A percentile compares a stretch with the other conserved stretches of the same genome.
Conservation (phyloP, 2,797 vertebrate species). For the Oreonectes daqikongensis region DNA sequence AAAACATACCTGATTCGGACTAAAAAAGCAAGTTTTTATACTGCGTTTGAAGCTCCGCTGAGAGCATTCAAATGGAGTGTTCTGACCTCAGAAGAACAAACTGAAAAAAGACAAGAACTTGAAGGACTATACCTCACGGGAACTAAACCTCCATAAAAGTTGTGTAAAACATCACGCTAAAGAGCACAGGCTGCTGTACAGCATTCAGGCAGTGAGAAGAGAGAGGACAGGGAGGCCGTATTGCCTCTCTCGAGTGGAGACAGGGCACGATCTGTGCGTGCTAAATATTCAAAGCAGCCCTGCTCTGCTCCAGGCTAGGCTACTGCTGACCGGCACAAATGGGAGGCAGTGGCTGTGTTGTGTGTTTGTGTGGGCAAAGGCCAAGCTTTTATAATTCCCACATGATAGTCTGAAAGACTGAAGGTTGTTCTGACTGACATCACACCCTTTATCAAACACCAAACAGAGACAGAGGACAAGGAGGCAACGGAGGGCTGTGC, state of each 20-base stretch:
- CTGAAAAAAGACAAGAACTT: conserved; percentile 31
- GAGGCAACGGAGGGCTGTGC: not conserved
- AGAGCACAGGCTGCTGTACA: conserved; percentile 31
- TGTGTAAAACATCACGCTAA: conserved; percentile 44
- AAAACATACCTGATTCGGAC: not conserved
- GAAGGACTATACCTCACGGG: conserved; percentile 24
- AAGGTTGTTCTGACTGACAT: conserved; percentile 41
- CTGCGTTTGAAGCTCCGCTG: conserved; percentile 1
- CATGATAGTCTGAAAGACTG: conserved; percentile 36
- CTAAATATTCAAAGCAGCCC: conserved; percentile 53
- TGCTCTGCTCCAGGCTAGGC: conserved; percentile 33
- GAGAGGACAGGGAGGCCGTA: conserved; percentile 15
- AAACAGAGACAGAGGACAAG: conserved; percentile 15
- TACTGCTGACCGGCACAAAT: conserved; percentile 39
- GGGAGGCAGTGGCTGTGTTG: conserved; percentile 31
- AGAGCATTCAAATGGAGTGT: conserved; percentile 30
- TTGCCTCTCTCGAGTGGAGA: conserved; percentile 37
- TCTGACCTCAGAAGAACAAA: conserved; percentile 40
- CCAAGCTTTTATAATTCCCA: conserved; percentile 35
- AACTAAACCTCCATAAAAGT: conserved; percentile 36
- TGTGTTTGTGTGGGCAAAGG: conserved; percentile 36
- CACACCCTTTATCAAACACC: conserved; percentile 28
- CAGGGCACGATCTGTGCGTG: conserved; percentile 29
- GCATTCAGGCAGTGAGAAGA: conserved; percentile 5
- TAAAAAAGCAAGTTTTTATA: conserved; percentile 7